Evolutionary conservation across 2,888 invertebrate genomes (phyloP).

Genomic region (Ganaspis brasiliensis): DNA sequence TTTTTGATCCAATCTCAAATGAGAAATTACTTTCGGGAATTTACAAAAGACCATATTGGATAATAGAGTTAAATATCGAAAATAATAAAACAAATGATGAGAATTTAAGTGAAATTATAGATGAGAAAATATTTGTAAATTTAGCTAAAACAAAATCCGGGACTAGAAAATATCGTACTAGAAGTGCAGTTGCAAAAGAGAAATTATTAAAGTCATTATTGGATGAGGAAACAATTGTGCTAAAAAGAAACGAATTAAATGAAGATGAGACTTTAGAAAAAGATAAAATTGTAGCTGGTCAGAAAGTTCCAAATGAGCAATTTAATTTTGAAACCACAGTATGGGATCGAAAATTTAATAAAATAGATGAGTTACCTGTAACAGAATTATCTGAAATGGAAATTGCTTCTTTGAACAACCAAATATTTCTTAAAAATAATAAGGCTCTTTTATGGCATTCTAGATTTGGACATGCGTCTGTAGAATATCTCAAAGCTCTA

Average conservation of each 20-base stretch:
- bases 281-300: neutral
- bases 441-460: constrained; percentile 45
- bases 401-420: neutral
- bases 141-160: neutral
- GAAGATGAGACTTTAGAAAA: neutral
- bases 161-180: neutral
- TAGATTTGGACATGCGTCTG: constrained; percentile 23
- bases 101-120: neutral
- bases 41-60: constrained; percentile 58
- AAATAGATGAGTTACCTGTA: neutral
- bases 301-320: neutral
- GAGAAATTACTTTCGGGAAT: constrained; percentile 55
- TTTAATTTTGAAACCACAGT: neutral
- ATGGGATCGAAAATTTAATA: neutral
- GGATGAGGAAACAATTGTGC: neutral
- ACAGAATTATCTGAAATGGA: neutral
- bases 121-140: constrained; percentile 30
- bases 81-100: neutral
- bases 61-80: constrained; percentile 52
- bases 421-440: constrained; percentile 3
- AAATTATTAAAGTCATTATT: neutral
- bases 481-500: constrained; percentile 13
- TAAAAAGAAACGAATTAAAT: neutral
- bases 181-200: neutral
- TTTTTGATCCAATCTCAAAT: constrained; percentile 52